A percentile compares a stretch with the other conserved stretches of the same genome.
Conservation (phyloP, 2,888 invertebrate species). For the Ctenicera cuprea region DNA sequence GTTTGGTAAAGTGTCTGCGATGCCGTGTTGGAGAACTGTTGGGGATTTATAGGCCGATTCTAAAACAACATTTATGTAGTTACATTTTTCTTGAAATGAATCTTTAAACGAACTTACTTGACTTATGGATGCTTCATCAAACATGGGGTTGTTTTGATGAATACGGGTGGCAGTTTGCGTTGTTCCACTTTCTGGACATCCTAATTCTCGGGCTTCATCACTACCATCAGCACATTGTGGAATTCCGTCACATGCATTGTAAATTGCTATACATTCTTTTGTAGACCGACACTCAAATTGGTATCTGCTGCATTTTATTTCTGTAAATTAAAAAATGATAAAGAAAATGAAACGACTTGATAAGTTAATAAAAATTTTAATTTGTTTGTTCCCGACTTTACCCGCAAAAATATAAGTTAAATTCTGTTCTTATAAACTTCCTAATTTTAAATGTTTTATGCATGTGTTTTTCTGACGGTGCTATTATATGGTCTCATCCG, state of each 20-base stretch:
- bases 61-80: slow-evolving; percentile 11
- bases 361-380: no score
- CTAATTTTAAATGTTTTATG: no score
- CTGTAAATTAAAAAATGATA: slow-evolving; percentile 60
- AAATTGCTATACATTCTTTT: slow-evolving; percentile 94
- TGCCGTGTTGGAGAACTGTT: slow-evolving; percentile 50
- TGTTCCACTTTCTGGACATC: slow-evolving; percentile 78
- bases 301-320: slow-evolving; percentile 84
- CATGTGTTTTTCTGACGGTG: no score
- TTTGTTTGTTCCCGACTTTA: no score
- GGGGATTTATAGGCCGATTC: slow-evolving; percentile 42
- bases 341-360: no score
- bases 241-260: slow-evolving; percentile 96
- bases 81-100: not conserved
- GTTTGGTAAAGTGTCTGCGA: slow-evolving; percentile 40
- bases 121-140: slow-evolving; percentile 21
- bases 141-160: slow-evolving; percentile 35
- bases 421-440: no score
- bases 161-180: slow-evolving; percentile 57
- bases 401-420: no score
- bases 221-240: slow-evolving; percentile 94
- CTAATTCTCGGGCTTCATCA: slow-evolving; percentile 91
- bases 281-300: slow-evolving; percentile 92
- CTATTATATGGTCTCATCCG: no score
- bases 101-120: slow-evolving; percentile 23